phyloP scores from a whole-genome alignment of 2,797 vertebrate species.

The Tangara arthus region DNA sequence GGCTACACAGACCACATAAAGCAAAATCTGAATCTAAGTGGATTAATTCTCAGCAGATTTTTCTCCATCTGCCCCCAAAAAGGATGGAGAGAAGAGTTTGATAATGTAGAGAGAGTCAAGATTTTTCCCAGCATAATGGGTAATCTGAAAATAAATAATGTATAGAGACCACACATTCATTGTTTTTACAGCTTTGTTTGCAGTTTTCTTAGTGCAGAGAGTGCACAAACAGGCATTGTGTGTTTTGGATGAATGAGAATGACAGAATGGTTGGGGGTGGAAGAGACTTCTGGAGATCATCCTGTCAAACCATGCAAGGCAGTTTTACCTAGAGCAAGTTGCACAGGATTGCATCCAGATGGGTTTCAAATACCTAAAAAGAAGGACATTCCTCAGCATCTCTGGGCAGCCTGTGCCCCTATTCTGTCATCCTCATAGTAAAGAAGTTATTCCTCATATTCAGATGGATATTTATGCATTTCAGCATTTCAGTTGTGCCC shows the following conservation, averaged over 20 bases:
- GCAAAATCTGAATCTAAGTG: background rate
- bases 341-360: background rate
- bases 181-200: background rate
- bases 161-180: background rate
- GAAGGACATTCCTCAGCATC: background rate
- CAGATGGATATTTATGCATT: too few species aligned
- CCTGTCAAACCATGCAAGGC: background rate
- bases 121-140: background rate
- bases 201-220: background rate
- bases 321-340: background rate
- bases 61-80: background rate
- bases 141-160: background rate
- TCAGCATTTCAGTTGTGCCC: background rate
- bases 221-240: background rate
- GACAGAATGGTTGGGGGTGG: background rate
- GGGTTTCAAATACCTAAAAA: background rate
- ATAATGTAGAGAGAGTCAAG: background rate
- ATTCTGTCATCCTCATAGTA: background rate
- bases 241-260: background rate
- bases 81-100: background rate
- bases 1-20: background rate
- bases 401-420: background rate
- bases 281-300: background rate
- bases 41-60: background rate
- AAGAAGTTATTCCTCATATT: background rate